Base-by-base conservation (phyloP, 2,888 invertebrate genomes). In the Cantharis lateralis region DNA sequence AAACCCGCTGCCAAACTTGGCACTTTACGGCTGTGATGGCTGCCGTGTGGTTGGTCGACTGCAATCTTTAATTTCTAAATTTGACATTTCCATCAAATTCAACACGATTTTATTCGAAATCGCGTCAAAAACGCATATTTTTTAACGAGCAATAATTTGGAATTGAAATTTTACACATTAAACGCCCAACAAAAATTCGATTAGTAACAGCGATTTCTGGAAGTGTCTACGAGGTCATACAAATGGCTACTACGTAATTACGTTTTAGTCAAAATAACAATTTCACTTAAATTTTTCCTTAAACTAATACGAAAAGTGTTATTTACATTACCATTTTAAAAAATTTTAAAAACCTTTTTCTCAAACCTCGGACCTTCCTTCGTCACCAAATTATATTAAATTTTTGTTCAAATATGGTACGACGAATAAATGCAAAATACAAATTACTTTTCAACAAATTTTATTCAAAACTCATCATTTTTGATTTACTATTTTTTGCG, bases 1-100 rank as follows among this genome's bases (percentile, higher is more conserved):
- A 85, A 84, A 85, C 86, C 86, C 86, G 87, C 87, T 88, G 84
- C 86, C 86, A 87, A 87, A 87, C 87, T 87, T 86, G 86, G 86
- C 86, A 86, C 86, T 85, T 83, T 85, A 81, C 78, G 80, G 85
- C 85, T 86, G 87, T 87, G 87, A 88, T 88, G 88, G 88, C 88
- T 84, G 87, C 85, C 87, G 81, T 80, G 82, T 74, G 71, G 78
- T 76, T 61, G 75, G 71, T 76, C 72, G 77, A 70, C 71, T 78
- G 79, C 20, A 68, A 71, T 68, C 73, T 80, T 76, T 73, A 75
- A 74, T 76, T 68, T 70, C 74, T 71, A 79, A 78, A 78, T 69
- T 74, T 74, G 75, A 74, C 74, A 80, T 81, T 79, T 73, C 61
- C 66, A 63, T 15, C 63, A 71, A 81, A 81, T 77, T 76, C 75